Percentiles rank a stretch among this genome's conserved stretches.
phyloP scores from a whole-genome alignment of 2,113 vertebrate species.

The Sula dactylatra region DNA sequence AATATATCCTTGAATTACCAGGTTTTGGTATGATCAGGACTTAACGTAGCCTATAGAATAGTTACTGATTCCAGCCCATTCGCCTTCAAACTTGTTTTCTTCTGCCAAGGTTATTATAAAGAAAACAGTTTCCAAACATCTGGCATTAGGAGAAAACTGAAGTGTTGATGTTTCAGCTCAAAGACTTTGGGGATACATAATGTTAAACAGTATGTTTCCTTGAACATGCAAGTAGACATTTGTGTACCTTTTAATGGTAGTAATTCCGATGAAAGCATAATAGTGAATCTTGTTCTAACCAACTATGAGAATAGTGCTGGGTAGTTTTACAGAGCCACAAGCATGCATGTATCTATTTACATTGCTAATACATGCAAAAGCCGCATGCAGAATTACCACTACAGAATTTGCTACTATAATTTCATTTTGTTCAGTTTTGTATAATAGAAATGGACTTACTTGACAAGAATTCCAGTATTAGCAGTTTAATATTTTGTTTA shows the following conservation, averaged over 20 bases:
- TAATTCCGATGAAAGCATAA: neutral
- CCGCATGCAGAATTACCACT: neutral
- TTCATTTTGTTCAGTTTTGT: neutral
- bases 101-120: neutral
- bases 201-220: neutral
- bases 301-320: neutral
- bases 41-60: rapidly evolving
- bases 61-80: neutral
- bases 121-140: neutral
- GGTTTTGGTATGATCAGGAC: neutral
- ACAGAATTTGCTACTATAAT: neutral
- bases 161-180: constrained; percentile 23
- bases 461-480: neutral
- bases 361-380: neutral
- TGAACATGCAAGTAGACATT: neutral
- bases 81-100: neutral
- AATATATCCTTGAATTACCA: neutral
- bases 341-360: neutral
- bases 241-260: neutral
- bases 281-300: neutral
- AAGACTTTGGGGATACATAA: neutral
- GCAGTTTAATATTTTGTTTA: neutral
- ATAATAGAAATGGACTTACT: neutral
- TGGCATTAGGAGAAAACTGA: neutral
- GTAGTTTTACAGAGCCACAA: neutral